Evolutionary conservation across 2,797 vertebrate species (phyloP), one percentile per base, ranked within the genome.

Genomic region (Danio albolineatus): DNA sequence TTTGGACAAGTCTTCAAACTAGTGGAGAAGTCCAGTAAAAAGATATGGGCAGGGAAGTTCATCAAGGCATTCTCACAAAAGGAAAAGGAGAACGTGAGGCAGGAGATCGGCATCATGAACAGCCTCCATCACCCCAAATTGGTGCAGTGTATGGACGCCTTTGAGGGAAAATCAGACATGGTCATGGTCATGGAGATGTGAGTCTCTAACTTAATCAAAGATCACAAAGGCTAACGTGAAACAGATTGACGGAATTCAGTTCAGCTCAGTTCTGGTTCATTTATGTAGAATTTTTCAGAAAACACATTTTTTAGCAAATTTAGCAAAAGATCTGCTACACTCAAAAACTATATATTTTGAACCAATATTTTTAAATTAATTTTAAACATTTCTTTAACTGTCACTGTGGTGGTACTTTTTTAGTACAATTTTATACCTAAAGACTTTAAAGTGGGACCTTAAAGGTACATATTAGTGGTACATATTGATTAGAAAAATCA

Each of bases 161-260:
- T 99, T 21, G 96, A 99, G 91, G 95, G 95, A 65, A 98, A 97
- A 90, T 96, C 96, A 4, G 97, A 99, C 91, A 95, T 99, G 0
- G 97, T 98, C 89, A 99, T 99, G 98, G 97, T 99, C 66, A 90
- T 99, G 78, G 98, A 99, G 91, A 95, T 99, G 98, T 98, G 53
- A 85, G 84, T 84, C 87, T 92, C 93, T 93, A 90, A 80, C 77
- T 82, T 80, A 41, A 53, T 16, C 7, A 36, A 53, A 16, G 49
- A 38, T 6, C 13, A 43, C 16, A 46, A 46, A 46, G 53, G 19
- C 51, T 43, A 19, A 16, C 14, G 36, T 64, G 28, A 28, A 28
- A 28, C 28, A 28, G 1, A 28, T 28, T 28, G 28, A 28, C 1
- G 3, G 28, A 28, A 59, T 19, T 59, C n/a, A 7, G 28, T 28